Conservation (phyloP, 35 echinoderm and acorn worm species). For the Apostichopus japonicus region DNA sequence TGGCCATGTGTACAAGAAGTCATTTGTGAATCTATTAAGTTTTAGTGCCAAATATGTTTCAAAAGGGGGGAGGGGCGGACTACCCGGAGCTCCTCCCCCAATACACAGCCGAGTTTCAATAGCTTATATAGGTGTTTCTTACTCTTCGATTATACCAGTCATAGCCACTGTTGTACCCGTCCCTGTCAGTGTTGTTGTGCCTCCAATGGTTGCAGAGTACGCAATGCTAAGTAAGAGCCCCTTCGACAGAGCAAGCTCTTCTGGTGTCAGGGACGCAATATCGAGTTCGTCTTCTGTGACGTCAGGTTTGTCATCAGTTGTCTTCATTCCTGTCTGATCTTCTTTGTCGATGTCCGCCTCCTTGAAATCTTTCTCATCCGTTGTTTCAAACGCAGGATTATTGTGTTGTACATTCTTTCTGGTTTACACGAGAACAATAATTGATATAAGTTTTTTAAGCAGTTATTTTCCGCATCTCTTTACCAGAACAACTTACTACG, state of each 20-base stretch:
- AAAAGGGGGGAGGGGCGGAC: too few relatives aligned
- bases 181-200: slow-evolving; percentile 83
- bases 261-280: slow-evolving; percentile 18
- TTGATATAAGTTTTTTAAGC: too few relatives aligned
- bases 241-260: slow-evolving; percentile 69
- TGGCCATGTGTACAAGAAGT: too few relatives aligned
- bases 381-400: background rate
- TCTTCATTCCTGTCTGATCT: background rate
- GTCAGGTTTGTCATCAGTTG: background rate
- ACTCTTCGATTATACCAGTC: slow-evolving; percentile 72
- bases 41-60: too few relatives aligned
- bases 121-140: slow-evolving; percentile 8
- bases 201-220: slow-evolving; percentile 81
- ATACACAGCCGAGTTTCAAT: too few relatives aligned
- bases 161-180: slow-evolving; percentile 83
- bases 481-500: too few relatives aligned
- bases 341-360: background rate
- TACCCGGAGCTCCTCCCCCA: too few relatives aligned
- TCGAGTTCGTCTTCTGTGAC: slow-evolving; percentile 35
- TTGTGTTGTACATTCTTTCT: background rate
- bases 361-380: background rate
- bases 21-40: too few relatives aligned
- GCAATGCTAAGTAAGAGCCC: slow-evolving; percentile 79
- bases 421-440: too few relatives aligned
- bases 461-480: too few relatives aligned